Evolutionary conservation across 2,888 invertebrate species (phyloP), one percentile per base, ranked within the genome.

Genomic region (Stegana nigrithorax): DNA sequence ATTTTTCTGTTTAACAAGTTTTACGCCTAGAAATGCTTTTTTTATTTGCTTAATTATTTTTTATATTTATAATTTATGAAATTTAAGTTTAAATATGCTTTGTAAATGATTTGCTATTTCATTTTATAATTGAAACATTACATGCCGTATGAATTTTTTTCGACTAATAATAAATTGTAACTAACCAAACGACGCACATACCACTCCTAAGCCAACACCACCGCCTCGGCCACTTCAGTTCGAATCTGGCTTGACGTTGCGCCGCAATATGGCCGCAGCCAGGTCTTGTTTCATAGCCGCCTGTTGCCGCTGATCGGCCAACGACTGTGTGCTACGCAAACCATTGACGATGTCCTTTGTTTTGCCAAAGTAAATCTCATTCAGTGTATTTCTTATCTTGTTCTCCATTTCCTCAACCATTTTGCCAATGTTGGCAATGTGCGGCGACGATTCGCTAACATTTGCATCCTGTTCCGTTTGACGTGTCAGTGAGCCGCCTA

Each of bases 381-480:
- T 98, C 76, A 99, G 89, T 4, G 97, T 98, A 86, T 95, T 96
- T 74, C 99, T 91, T 83, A 99, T 99, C 89, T 98, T 99, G 86
- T 98, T 99, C 85, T 99, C 99, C 96, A 98, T 98, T 80, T 99
- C 98, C 87, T 99, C 99, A 0, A 99, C 97, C 95, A 99, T 94
- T 79, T 93, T 91, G 21, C 99, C 99, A 80, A 99, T 99, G 87
- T 99, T 99, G 59, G 95, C 97, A 82, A 99, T 97, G 86, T 99
- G 99, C 0, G 98, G 96, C 47, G 94, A 95, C 25, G 95, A 92
- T 73, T 99, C 98, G 80, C 93, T 95, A 19, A 98, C 94, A 44
- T 92, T 88, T 0, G 92, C 91, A 85, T 99, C 98, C 83, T 92
- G 93, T 84, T 98, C 98, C 26, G 93, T 92, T 90, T 98, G 98